Evolutionary conservation across 2,888 invertebrate species (phyloP), one percentile per base, ranked within the genome.

Genomic region (Cynaeus angustus): DNA sequence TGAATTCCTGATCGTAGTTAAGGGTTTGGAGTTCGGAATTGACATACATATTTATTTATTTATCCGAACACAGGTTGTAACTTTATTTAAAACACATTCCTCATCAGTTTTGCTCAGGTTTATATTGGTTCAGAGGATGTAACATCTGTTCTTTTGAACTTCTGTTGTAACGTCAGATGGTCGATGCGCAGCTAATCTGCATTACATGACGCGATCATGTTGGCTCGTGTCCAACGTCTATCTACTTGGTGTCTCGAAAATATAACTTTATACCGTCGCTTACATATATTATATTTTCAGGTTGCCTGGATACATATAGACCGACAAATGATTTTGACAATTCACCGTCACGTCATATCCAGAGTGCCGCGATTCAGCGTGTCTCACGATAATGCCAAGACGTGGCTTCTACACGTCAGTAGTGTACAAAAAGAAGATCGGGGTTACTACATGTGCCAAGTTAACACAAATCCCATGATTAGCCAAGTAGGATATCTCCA

Each of bases 281-380:
- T 71, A 66, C 66, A 62, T 67, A 62, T 67, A 66, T 67, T 62
- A 61, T 58, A 53, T 58, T 80, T 77, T 48, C 86, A 97, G 96
- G 95, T 97, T 80, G 96, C 96, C 72, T 97, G 96, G 96, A 93
- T 96, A 80, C 96, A 96, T 86, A 95, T 97, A 82, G 96, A 96
- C 86, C 91, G 96, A 56, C 95, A 96, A 87, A 96, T 96, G 94
- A 93, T 97, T 81, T 88, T 97, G 75, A 96, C 96, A 45, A 94
- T 97, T 83, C 96, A 97, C 86, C 91, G 94, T 26, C 96, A 96
- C 86, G 94, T 97, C 76, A 95, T 97, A 81, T 94, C 95, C 7
- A 89, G 95, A 68, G 92, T 97, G 85, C 93, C 95, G n/a, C 89
- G 96, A 74, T 96, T 96, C 86, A 94, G 94, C 83, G 94, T 97